phyloP scores from a whole-genome alignment of 2,888 invertebrate species.

The Drosophila testacea region DNA sequence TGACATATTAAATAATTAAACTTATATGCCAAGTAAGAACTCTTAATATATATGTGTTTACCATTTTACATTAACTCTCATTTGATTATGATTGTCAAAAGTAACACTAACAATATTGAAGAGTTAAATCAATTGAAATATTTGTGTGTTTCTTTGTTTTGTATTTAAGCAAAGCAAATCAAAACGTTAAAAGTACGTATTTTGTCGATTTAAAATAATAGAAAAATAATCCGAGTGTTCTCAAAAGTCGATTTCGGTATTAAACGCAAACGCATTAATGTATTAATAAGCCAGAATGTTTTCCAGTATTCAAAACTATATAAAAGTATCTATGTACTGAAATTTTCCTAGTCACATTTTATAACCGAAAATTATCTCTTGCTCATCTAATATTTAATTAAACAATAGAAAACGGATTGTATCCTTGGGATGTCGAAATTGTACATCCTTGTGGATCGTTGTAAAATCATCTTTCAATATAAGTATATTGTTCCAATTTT shows the following conservation, averaged over 20 bases:
- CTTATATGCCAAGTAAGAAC: slow-evolving; percentile 8
- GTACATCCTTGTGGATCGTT: slow-evolving; percentile 1
- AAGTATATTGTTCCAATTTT: slow-evolving; percentile 8
- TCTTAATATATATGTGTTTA: slow-evolving; percentile 11
- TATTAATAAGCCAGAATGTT: slow-evolving; percentile 24
- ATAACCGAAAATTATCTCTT: slow-evolving; percentile 28
- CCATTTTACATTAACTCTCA: slow-evolving; percentile 9
- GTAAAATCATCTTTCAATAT: slow-evolving; percentile 3
- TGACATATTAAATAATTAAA: slow-evolving; percentile 18
- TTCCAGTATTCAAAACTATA: slow-evolving; percentile 9
- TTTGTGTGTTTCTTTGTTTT: slow-evolving; percentile 24
- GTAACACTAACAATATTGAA: slow-evolving; percentile 21
- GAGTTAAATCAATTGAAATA: slow-evolving; percentile 28
- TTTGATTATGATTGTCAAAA: slow-evolving; percentile 7
- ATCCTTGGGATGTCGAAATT: slow-evolving; percentile 6
- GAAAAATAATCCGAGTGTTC: slow-evolving; percentile 1
- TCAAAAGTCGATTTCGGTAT: background rate
- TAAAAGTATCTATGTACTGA: slow-evolving; percentile 21
- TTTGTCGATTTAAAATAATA: slow-evolving; percentile 25
- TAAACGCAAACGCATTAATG: slow-evolving; percentile 16
- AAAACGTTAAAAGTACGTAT: slow-evolving; percentile 6
- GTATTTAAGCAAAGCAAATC: slow-evolving; percentile 12
- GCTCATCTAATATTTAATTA: slow-evolving; percentile 28
- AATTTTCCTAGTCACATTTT: slow-evolving; percentile 19
- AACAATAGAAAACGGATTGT: slow-evolving; percentile 6